Base-by-base conservation (phyloP, 92 coral and sea anemone species). In the Porites divaricata region DNA sequence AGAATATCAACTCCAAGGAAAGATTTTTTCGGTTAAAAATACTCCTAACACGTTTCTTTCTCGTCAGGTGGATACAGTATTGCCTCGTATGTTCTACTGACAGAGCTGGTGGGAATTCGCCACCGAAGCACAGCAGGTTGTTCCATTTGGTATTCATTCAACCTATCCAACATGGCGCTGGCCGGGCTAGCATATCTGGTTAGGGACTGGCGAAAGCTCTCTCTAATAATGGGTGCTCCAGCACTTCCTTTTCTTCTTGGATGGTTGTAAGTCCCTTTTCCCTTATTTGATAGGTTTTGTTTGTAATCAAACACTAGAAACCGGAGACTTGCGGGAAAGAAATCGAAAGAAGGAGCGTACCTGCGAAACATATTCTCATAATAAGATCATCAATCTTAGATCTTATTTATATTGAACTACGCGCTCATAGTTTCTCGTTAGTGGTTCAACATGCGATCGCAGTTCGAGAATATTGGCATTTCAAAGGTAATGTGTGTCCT, bases 131-230 rank as follows among this genome's bases (percentile, higher is more conserved):
- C 86, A 8, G 86, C 86, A 2, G 86, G 86, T 0, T 82, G 86
- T 12, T 82, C 86, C 22, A 82, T 82, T 14, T 82, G 86, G 86
- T 82, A 82, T 62, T 82, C 99, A 0, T 94, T 94, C 81, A 89
- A 91, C 23, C 79, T 89, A 7, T 83, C 92, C 22, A 72, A 75
- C 24, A 85, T 87, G 86, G 80, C 87, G 17, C 74, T 88, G 56
- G 90, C 95, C 16, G 90, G 86, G 57, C 69, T 80, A 49, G 95
- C 90, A 64, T 87, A 92, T 58, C 82, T 79, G 49, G 84, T 89
- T 45, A 88, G 88, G 63, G 92, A 92, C 58, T 92, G 95, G 95
- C 79, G 90, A 21, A 79, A 67, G 35, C 85, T 88, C 56, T 73
- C 95, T 13, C 81, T 92, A 35, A 71, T 92, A 17, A 83, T 87